A percentile compares a stretch with the other conserved stretches of the same genome.
These are phyloP conservation scores for Peribatodes rhomboidaria DNA, from an alignment of 2,888 invertebrate genomes.

Conservation along the genomic window DNA sequence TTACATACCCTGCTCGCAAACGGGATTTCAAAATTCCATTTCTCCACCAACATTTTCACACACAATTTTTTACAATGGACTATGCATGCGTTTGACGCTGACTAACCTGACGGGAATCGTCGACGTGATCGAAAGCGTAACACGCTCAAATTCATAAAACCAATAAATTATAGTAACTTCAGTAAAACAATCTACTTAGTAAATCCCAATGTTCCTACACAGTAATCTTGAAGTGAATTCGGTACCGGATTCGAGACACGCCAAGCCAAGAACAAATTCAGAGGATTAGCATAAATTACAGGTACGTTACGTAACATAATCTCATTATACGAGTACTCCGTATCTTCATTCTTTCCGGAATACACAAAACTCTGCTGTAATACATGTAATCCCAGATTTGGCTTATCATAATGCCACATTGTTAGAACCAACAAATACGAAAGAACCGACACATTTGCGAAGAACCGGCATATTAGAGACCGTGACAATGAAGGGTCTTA, in stretches of 20 bases:
- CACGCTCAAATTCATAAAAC: too few relatives aligned
- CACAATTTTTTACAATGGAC: too few relatives aligned
- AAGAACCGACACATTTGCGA: constrained; percentile 21
- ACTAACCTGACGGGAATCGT: too few relatives aligned
- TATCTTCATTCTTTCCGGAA: constrained; percentile 51
- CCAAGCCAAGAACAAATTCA: constrained; percentile 6
- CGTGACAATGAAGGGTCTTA: constrained; percentile 49
- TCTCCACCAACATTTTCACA: too few relatives aligned
- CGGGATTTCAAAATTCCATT: too few relatives aligned
- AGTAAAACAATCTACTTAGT: too few relatives aligned
- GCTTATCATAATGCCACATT: constrained; percentile 58
- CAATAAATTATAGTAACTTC: too few relatives aligned
- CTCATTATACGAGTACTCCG: constrained; percentile 44
- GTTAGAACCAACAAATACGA: constrained; percentile 31
- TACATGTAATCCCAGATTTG: constrained; percentile 65
- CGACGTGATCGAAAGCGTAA: too few relatives aligned
- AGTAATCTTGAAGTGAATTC: neutral
- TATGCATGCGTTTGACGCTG: too few relatives aligned
- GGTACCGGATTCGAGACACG: neutral
- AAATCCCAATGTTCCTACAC: neutral
- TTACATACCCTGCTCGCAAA: too few relatives aligned
- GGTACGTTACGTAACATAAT: constrained; percentile 54
- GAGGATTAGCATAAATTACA: constrained; percentile 44
- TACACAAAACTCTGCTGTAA: constrained; percentile 53
- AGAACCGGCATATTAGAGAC: constrained; percentile 25